Base-by-base conservation (phyloP, 2,888 invertebrate species). In the Xestia c-nigrum region DNA sequence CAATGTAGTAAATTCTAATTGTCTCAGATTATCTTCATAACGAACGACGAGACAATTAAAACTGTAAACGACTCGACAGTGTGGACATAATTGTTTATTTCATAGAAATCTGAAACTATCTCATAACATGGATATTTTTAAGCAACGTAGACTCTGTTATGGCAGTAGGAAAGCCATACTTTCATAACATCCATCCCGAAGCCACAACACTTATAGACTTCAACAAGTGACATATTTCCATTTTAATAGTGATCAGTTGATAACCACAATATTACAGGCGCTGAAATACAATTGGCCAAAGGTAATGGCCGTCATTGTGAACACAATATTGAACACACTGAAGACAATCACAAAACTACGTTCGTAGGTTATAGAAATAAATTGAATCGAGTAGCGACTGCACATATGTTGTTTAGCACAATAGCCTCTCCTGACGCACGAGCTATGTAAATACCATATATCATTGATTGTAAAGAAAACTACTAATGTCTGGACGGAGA, bases 1-100 rank as follows among this genome's bases (percentile, higher is more conserved):
- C 77, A 77, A 80, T 85, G 83, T 69, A 55, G 69, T 70, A n/a
- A 46, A 72, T 78, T 83, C 40, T 78, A 83, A 84, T 85, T 82
- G 78, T 85, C 57, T 73, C 57, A 85, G 73, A 85, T 85, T 76
- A 83, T 76, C 81, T 74, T 61, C 68, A 57, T 64, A 80, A 71
- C 55, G 40, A 68, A 46, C 40, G 57, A 46, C 46, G 59, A 38
- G 46, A n/a, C 61, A 61, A 71, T 72, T 76, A 55, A 19, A 47
- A 24, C 50, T 64, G 43, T 55, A 50, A 72, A 63, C 63, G 31
- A 61, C 59, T 68, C 64, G 12, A 68, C 50, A 52, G 59, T 68
- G 50, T 46, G n/a, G 19, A 66, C 24, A 50, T 38, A 21, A 47
- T 40, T 12, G 24, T 61, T 61, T 21, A n/a, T 78, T 59, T 61